Conservation (phyloP, 1,140 invertebrate genomes). For the Uloborus diversus region DNA sequence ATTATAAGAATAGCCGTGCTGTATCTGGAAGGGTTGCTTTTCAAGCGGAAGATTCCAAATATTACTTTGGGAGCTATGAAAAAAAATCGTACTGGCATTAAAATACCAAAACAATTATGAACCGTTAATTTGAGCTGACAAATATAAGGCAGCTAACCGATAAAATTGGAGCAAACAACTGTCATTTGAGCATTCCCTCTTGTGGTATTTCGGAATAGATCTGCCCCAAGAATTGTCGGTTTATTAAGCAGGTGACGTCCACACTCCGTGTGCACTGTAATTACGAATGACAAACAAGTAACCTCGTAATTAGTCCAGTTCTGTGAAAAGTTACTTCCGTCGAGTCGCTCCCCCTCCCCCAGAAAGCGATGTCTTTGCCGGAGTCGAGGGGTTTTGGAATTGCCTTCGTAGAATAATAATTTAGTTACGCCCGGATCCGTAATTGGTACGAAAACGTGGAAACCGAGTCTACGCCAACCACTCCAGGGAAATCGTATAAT, state of each 20-base stretch:
- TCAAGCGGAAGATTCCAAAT: no score
- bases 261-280: background rate
- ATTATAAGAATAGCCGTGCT: no score
- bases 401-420: conserved; percentile 35
- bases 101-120: no score
- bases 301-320: conserved; percentile 2
- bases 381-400: background rate
- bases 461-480: conserved; percentile 8
- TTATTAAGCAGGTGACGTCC: background rate
- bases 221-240: background rate
- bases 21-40: no score
- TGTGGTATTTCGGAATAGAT: no score
- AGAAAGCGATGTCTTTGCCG: conserved; percentile 4
- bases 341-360: conserved; percentile 5
- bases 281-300: conserved; percentile 18
- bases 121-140: no score
- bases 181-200: no score
- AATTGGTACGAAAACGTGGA: conserved; percentile 50
- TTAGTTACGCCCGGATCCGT: conserved; percentile 37
- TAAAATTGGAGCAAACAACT: no score
- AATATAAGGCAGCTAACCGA: no score
- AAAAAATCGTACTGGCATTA: no score
- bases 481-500: conserved; percentile 43
- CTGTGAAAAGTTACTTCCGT: background rate
- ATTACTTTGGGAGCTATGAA: no score